Evolutionary conservation across 2,797 vertebrate species (phyloP), one percentile per base, ranked within the genome.

Genomic region (Tenualosa thibaudeaui): DNA sequence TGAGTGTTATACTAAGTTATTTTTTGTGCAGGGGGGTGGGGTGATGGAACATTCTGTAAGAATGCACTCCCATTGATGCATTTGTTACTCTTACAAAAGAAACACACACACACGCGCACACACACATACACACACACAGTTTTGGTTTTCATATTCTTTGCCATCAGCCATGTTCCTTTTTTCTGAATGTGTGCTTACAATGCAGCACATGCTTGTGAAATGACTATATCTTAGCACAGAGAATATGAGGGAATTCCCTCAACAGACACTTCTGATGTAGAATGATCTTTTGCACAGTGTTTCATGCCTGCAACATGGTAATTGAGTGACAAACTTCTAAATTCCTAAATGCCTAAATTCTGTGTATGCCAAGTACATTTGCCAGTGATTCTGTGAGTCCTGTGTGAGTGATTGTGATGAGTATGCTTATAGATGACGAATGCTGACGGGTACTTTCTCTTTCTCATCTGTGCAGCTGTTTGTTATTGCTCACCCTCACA

Each of bases 1-100:
- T 78, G 71, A 71, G 65, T 13, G 71, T 46, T 37, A 78, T 40
- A 78, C 71, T 46, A 78, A 78, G 71, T 78, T 78, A 43, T 43
- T 19, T 78, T 78, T 78, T 78, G 24, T 40, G 26, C 68, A 31
- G 31, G 31, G 31, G 31, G 31, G 40, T 17, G 68, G 15, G 31
- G 37, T 19, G 40, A 22, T 78, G 71, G 71, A 78, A 78, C 71
- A 46, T 78, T 78, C 71, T 17, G 0, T 8, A 78, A 78, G 71
- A 78, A 46, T 46, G 40, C 71, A 6, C 71, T 43, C 5, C 17
- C 19, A 15, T 5, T 78, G 26, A 78, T 78, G 71, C 71, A 78
- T 78, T 78, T 78, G 37, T 75, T 75, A 31, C 68, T 75, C 5
- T 75, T 40, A 17, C 5, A 75, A 75, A n/a, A 65, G n/a, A 65